A percentile compares a stretch with the other conserved stretches of the same genome.
Conservation (phyloP, 1,140 invertebrate species). For the Eufriesea mexicana region DNA sequence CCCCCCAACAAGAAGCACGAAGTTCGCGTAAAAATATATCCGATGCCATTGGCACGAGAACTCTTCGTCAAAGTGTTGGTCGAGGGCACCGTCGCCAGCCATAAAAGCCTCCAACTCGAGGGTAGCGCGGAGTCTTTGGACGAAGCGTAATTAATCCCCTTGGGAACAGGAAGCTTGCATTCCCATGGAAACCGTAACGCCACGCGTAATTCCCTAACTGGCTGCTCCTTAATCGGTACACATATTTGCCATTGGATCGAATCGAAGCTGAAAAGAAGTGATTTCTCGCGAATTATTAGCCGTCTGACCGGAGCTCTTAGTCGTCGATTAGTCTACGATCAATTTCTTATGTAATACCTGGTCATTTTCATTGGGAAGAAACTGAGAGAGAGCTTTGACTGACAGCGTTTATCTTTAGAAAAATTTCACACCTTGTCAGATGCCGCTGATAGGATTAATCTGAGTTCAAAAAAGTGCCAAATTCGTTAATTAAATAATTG, state of each 20-base stretch:
- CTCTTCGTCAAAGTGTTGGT: background rate
- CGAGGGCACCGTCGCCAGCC: background rate
- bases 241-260: too few relatives aligned
- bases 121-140: background rate
- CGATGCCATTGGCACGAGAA: background rate
- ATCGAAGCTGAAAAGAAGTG: too few relatives aligned
- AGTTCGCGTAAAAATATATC: background rate
- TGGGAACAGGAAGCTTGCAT: slow-evolving; percentile 1
- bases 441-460: too few relatives aligned
- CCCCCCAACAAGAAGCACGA: background rate
- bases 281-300: too few relatives aligned
- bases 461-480: background rate
- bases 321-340: too few relatives aligned
- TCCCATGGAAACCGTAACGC: background rate
- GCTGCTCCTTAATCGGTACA: background rate
- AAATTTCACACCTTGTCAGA: too few relatives aligned
- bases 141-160: slow-evolving; percentile 4
- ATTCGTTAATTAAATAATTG: slow-evolving; percentile 20
- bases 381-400: too few relatives aligned
- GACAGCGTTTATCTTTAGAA: too few relatives aligned
- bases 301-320: too few relatives aligned
- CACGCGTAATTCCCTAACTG: background rate
- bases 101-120: background rate
- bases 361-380: too few relatives aligned
- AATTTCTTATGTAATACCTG: too few relatives aligned